Base-by-base conservation (phyloP, 2,888 invertebrate species). In the Chaitophorus viminalis region DNA sequence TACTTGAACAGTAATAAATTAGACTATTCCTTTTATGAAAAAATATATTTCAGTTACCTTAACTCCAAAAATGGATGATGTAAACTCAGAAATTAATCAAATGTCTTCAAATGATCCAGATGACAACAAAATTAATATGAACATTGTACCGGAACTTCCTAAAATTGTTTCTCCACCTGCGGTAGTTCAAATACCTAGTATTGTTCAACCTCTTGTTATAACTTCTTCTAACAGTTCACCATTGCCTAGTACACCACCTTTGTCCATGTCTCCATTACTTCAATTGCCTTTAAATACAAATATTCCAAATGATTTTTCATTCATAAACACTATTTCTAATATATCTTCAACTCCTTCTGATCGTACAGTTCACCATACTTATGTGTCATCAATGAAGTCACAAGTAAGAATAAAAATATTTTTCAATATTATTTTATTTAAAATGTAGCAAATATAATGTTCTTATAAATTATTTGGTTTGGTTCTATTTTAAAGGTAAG, bases 21-120 rank as follows among this genome's bases (percentile, higher is more conserved):
- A 82, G 36, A 36, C 36, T 36, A 6, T 36, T 77, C 31, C 46
- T 18, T 52, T 14, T 52, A 33, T 82, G 46, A 11, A n/a, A 9
- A 81, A 70, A 33, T 82, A 46, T 85, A 52, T 88, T 89, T 33
- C 89, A 91, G 93, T 94, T 46, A 94, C 94, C 1, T 91, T 94
- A 90, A 94, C 94, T 1, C 94, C 94, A 11, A 94, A 94, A 91
- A 93, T 94, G 90, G 93, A 93, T 89, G 92, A 92, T 89, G 90
- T 92, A 89, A 93, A 94, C 1, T 93, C 93, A 17, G 60, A 72
- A 39, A 39, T 72, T n/a, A 86, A 88, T 33, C 87, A 89, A 33
- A 77, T 88, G 33, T 31, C 82, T 8, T 77, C 89, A 18, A 89
- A 84, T 68, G 83, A 84, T 1, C 14, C 74, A 21, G 54, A n/a